Evolutionary conservation across 2,113 vertebrate genomes (phyloP).

Genomic region (Ciconia boyciana): DNA sequence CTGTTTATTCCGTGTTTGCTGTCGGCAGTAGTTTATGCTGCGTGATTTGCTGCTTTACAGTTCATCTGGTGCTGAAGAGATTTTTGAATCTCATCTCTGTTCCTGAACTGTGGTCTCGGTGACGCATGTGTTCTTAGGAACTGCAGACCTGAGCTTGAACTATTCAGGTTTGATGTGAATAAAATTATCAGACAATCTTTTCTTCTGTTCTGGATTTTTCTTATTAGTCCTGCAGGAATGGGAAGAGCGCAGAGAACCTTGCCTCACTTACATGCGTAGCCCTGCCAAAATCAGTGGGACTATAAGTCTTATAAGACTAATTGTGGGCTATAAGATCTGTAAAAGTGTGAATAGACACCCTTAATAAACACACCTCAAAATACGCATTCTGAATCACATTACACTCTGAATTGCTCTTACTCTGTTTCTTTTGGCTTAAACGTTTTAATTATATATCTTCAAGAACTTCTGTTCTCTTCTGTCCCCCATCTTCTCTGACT

Average conservation of each 20-base stretch:
- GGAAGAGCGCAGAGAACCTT: background rate
- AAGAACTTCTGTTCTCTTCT: background rate
- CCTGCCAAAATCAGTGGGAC: background rate
- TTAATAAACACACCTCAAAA: background rate
- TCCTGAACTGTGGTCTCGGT: background rate
- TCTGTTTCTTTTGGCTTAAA: background rate
- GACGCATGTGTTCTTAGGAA: background rate
- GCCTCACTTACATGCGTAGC: background rate
- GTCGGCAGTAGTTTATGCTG: background rate
- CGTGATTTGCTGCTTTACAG: conserved; percentile 11
- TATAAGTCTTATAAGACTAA: too few relatives aligned
- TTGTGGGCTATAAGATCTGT: background rate
- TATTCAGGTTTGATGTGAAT: background rate
- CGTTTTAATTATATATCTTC: background rate
- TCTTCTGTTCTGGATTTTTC: background rate
- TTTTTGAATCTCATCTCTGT: background rate
- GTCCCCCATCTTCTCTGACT: background rate
- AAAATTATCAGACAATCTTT: background rate
- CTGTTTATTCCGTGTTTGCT: background rate
- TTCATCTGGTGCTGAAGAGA: background rate
- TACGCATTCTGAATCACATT: background rate
- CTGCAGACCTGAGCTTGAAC: background rate
- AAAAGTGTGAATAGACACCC: background rate
- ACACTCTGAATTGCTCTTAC: background rate
- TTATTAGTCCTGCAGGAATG: background rate